Base-by-base conservation (phyloP, 2,797 vertebrate species). In the Varecia variegata region DNA sequence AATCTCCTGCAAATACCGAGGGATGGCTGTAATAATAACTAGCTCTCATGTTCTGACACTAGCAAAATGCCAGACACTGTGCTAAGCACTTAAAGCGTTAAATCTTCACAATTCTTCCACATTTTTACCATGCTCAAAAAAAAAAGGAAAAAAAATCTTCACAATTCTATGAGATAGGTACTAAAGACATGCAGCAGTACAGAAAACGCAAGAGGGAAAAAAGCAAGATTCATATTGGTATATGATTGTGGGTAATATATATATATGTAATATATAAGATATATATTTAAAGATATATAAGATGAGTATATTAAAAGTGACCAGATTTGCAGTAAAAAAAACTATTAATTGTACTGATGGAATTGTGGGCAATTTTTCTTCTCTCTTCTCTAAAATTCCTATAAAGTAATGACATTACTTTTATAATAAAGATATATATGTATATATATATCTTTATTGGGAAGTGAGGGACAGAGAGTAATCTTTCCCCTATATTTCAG, bases 301-400 rank as follows among this genome's bases (percentile, higher is more conserved):
- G 60, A 83, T 71, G 23, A 25, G 4, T 77, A 60, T 56, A 43
- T n/a, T 25, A 83, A 74, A 73, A 58, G 35, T 43, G 45, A 80
- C 70, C 12, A 65, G 45, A 70, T 83, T 58, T 50, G 17, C 32
- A 87, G 68, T 73, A 32, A 65, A 47, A 60, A 88, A 94, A 45
- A 20, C 79, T 90, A 56, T 73, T 83, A 62, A 62, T 54, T 82
- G 60, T 86, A 91, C 65, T 76, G 35, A 85, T 76, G 27, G 62
- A 71, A 56, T 27, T 71, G 14, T 20, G 32, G 85, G 27, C 35
- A 45, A 40, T 79, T 74, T 93, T 87, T 88, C 79, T 81, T 89
- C 62, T 58, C 81, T 91, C 65, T 81, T 73, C 38, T 94, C 76
- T 40, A 79, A 58, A 97, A 58, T 74, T 62, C 85, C 65, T 73